Evolutionary conservation across 2,113 vertebrate species (phyloP).

Genomic region (Tauraco erythrolophus): DNA sequence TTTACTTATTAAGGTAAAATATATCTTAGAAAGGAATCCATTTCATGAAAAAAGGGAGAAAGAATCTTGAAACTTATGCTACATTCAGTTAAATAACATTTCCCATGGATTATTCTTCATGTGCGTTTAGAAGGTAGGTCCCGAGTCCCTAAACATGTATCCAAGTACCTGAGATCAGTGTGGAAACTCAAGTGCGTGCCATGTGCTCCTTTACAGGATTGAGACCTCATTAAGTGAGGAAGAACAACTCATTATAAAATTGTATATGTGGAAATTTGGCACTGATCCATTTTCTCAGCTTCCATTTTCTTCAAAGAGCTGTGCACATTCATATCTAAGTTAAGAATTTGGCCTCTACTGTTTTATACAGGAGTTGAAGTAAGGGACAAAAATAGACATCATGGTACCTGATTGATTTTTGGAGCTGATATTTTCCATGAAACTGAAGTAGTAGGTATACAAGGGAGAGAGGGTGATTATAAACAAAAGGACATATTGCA

Average conservation of each 20-base stretch:
- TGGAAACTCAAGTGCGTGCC: neutral
- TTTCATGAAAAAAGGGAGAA: neutral
- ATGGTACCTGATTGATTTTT: conserved; percentile 53
- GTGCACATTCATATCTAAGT: neutral
- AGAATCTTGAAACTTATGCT: neutral
- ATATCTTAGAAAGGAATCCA: neutral
- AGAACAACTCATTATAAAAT: neutral
- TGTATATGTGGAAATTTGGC: neutral
- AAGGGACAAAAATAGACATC: neutral
- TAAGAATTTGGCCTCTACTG: neutral
- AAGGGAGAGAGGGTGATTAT: conserved; percentile 26
- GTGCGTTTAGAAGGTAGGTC: neutral
- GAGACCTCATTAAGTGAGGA: neutral
- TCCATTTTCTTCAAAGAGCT: neutral
- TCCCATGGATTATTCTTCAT: neutral
- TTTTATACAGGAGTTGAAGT: neutral
- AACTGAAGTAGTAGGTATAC: neutral
- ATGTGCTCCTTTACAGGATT: neutral
- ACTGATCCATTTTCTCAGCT: neutral
- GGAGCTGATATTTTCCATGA: conserved; percentile 18
- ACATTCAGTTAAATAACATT: neutral
- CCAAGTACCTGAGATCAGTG: neutral
- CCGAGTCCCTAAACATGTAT: neutral
- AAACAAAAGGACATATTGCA: conserved; percentile 35
- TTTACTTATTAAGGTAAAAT: neutral